These are phyloP conservation scores for honey bee (Apis mellifera) DNA, from an alignment of 1,140 invertebrate species.

Conservation along the genomic window Amel_HAv3.1 CM009938.2:3129501-3130000, in stretches of 20 bases:
- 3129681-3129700: background rate
- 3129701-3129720: constrained; percentile 45
- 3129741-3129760: constrained; percentile 45
- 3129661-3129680: background rate
- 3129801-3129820: constrained; percentile 58
- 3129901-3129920: background rate
- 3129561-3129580: no score
- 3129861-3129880: constrained; percentile 19
- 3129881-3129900: background rate
- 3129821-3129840: constrained; percentile 39
- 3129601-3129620: background rate
- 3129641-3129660: no score
- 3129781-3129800: constrained; percentile 51
- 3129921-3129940: background rate
- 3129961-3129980: no score
- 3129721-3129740: constrained; percentile 40
- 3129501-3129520: background rate
- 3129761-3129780: constrained; percentile 30
- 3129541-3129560: background rate
- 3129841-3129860: constrained; percentile 47
- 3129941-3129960: no score
- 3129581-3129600: no score
- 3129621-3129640: background rate
- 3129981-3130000: no score
- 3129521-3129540: background rate